Evolutionary conservation across 1,140 invertebrate species (phyloP).

Genomic region (Musca domestica): DNA sequence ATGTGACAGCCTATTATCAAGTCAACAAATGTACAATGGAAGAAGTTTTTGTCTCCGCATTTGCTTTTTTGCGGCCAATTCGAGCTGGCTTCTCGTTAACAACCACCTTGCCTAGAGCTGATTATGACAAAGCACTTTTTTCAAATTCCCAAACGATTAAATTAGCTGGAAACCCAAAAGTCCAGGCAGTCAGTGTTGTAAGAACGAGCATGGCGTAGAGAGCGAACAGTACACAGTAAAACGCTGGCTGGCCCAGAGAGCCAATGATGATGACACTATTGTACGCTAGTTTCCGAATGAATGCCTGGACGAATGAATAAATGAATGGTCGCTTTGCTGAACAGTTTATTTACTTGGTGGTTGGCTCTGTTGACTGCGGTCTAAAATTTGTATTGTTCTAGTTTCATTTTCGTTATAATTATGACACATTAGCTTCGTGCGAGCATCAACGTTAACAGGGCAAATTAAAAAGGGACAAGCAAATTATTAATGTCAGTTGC

Average conservation of each 20-base stretch:
- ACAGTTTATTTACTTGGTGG: too few species aligned
- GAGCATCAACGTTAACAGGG: background rate
- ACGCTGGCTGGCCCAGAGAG: background rate
- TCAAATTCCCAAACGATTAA: conserved; percentile 26
- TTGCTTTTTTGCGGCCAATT: background rate
- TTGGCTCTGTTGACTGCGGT: background rate
- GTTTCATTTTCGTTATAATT: conserved; percentile 13
- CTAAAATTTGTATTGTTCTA: conserved; percentile 13
- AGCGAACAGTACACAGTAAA: background rate
- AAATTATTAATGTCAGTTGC: background rate
- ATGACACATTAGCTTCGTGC: conserved; percentile 13
- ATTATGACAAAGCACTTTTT: conserved; percentile 29
- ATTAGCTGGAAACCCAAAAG: conserved; percentile 24
- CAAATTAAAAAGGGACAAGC: conserved; percentile 5
- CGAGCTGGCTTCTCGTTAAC: background rate
- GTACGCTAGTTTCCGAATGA: too few species aligned
- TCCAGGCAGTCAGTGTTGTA: background rate
- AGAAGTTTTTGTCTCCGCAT: conserved; percentile 9
- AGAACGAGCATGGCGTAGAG: background rate
- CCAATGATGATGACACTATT: too few species aligned
- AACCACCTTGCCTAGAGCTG: conserved; percentile 25
- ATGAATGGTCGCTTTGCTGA: too few species aligned
- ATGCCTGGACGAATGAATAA: too few species aligned
- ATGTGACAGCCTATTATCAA: conserved; percentile 28
- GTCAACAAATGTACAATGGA: conserved; percentile 18